Evolutionary conservation across 2,113 vertebrate genomes (phyloP).

Genomic region (Megaptera novaeangliae): DNA sequence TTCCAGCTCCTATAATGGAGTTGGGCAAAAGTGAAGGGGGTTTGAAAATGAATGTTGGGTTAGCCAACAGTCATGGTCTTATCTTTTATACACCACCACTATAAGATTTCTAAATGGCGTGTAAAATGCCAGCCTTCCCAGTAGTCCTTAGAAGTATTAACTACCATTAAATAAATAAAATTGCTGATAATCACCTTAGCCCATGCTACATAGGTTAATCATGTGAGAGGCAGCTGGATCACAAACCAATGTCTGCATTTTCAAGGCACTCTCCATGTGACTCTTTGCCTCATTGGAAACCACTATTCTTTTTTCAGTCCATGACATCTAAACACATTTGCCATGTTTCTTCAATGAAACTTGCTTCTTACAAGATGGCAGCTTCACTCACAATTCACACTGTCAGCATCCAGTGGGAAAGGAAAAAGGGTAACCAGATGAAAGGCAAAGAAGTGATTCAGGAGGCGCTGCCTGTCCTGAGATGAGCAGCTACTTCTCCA

Average conservation of each 20-base stretch:
- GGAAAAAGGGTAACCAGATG: background rate
- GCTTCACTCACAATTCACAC: background rate
- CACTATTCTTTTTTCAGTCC: background rate
- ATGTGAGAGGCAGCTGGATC: background rate
- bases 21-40: background rate
- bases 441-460: background rate
- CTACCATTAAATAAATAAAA: background rate
- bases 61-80: background rate
- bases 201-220: accelerated
- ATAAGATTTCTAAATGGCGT: background rate
- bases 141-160: background rate
- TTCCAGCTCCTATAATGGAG: background rate
- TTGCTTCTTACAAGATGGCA: background rate
- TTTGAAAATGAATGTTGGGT: background rate
- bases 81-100: background rate
- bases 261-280: background rate
- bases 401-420: background rate
- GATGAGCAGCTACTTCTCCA: background rate
- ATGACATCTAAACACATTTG: background rate
- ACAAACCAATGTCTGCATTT: background rate
- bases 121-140: background rate
- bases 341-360: background rate
- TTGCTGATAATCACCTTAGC: accelerated
- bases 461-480: background rate
- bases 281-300: background rate